Evolutionary conservation across 64 coral and sea anemone genomes (phyloP).

Genomic region (Dendrophyllia cribrosa): DNA sequence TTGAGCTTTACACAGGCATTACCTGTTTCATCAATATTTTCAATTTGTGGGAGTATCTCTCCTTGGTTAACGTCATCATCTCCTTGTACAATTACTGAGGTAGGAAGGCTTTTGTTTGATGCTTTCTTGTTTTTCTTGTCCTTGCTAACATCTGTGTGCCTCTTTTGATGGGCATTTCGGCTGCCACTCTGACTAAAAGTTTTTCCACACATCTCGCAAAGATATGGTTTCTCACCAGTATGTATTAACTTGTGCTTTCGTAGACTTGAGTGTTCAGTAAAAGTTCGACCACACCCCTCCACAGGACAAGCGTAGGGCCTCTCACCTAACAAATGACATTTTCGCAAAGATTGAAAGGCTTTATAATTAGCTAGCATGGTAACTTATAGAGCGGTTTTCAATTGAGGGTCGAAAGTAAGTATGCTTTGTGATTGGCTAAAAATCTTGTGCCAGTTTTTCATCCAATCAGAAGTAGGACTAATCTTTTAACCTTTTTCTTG

Average conservation of each 20-base stretch:
- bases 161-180: conserved; percentile 88
- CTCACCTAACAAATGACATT: conserved; percentile 69
- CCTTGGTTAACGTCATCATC: not conserved
- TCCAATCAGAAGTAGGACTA: no score
- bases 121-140: not conserved
- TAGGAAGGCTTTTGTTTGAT: not conserved
- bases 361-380: no score
- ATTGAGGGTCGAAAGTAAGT: no score
- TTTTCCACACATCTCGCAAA: conserved; percentile 87
- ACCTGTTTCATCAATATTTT: conserved; percentile 29
- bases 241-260: conserved; percentile 92
- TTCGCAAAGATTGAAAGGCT: not conserved
- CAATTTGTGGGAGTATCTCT: conserved; percentile 21
- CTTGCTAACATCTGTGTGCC: conserved; percentile 42
- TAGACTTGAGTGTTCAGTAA: conserved; percentile 92
- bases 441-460: no score
- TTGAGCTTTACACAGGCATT: not conserved
- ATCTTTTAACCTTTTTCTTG: no score
- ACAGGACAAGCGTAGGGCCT: conserved; percentile 78
- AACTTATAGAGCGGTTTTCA: no score
- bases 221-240: conserved; percentile 93
- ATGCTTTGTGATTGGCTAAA: no score
- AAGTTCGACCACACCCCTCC: conserved; percentile 80
- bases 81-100: not conserved
- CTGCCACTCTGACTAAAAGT: conserved; percentile 94